These are phyloP conservation scores for Tauraco hartlaubi DNA, from an alignment of 2,797 vertebrate species.

Conservation along the genomic window DNA sequence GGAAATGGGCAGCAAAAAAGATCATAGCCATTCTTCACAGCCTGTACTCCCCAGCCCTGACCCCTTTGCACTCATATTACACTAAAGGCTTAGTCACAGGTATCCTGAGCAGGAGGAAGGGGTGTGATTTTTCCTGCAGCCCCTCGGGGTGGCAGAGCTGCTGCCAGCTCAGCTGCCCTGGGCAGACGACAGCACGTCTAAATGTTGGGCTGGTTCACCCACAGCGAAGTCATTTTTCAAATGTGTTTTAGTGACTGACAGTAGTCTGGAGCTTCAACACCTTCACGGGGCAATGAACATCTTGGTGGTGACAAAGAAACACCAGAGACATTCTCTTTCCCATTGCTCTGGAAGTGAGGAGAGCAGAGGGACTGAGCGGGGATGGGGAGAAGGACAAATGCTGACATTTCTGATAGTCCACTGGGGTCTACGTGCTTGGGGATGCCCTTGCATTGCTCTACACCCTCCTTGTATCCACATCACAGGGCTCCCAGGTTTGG, in stretches of 20 bases:
- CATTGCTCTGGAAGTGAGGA: background rate
- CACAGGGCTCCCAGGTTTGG: background rate
- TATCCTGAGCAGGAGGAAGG: background rate
- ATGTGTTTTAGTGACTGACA: background rate
- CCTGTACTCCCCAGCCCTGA: background rate
- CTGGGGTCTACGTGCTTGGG: accelerated
- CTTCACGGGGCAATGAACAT: background rate
- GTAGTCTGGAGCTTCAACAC: background rate
- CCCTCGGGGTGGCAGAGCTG: background rate
- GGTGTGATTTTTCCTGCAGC: background rate
- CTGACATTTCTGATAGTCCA: background rate
- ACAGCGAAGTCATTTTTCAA: background rate
- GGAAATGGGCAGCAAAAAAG: background rate
- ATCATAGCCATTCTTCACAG: background rate
- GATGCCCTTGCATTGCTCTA: background rate
- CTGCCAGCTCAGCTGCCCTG: background rate
- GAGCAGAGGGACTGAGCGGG: background rate
- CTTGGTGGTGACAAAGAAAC: background rate
- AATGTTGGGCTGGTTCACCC: background rate
- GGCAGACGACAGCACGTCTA: background rate
- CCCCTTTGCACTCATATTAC: background rate
- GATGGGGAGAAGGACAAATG: background rate
- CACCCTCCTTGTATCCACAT: background rate
- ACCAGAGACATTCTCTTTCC: background rate
- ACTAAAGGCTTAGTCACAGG: background rate